Evolutionary conservation across 2,888 invertebrate species (phyloP), one percentile per base, ranked within the genome.

Genomic region (Catocala nupta): DNA sequence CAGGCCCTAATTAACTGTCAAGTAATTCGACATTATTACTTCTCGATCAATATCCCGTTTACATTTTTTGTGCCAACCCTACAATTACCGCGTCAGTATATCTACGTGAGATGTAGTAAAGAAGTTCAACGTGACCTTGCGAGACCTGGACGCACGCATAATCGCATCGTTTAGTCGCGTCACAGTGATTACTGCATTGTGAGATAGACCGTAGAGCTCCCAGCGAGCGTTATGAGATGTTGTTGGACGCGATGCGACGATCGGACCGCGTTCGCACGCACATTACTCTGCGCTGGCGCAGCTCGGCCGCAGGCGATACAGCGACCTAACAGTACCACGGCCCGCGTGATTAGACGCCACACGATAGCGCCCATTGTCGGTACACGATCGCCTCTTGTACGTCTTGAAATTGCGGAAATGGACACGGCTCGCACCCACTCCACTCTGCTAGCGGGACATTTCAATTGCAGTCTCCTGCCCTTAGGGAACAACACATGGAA

Each of bases 381-480:
- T 88, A 90, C 92, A 92, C 92, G 91, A 93, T 93, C 89, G 87
- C 89, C 90, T 89, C 88, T 88, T 89, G 89, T 90, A 89, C 90
- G 89, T 91, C 90, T 91, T 86, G 91, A 90, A 91, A 93, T 92
- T 92, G 92, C 92, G 93, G 93, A 93, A 93, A 93, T 92, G 90
- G 89, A 91, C 89, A 85, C 86, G 83, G 87, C 86, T 89, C 81
- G 90, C 91, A 91, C 91, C 89, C 91, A 90, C 89, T 87, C 88
- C 89, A 90, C 86, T 85, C 81, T 81, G 85, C 85, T 90, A 88
- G 90, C 90, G 91, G 90, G 92, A 93, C 92, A 90, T 93, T 93
- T 93, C 93, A 92, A 93, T 93, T 92, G 91, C 90, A 80, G 85
- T 85, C 83, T 81, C 82, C 87, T 82, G 70, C 79, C 77, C 82